A percentile compares a stretch with the other conserved stretches of the same genome.
These are phyloP conservation scores for Fragum sueziense DNA, from an alignment of 2,888 invertebrate genomes.

Conservation along the genomic window DNA sequence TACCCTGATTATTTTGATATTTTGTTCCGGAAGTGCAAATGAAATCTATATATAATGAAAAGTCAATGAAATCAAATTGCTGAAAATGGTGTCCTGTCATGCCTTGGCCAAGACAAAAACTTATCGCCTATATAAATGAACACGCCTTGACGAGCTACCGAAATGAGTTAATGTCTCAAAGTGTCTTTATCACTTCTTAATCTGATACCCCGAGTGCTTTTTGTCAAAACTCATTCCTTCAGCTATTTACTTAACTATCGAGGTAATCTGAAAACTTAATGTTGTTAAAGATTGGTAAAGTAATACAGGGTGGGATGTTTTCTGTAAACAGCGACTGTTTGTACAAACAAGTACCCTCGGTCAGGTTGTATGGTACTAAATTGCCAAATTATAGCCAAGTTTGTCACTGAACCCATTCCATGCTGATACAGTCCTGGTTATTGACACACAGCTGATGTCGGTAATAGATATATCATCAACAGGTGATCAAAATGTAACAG, in stretches of 20 bases:
- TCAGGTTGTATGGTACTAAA: conserved; percentile 57
- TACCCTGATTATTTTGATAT: no score
- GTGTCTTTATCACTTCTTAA: conserved; percentile 20
- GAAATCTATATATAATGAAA: no score
- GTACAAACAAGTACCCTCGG: conserved; percentile 55
- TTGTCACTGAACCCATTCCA: conserved; percentile 21
- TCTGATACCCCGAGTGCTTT: conserved; percentile 10
- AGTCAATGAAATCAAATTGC: no score
- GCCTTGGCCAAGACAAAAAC: no score
- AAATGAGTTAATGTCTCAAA: conserved; percentile 1
- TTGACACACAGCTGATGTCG: no score
- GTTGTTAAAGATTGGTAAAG: conserved; percentile 32
- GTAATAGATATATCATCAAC: no score
- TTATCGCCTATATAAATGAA: no score
- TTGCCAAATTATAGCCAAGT: conserved; percentile 55
- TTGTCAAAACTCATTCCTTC: conserved; percentile 7
- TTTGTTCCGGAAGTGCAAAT: no score
- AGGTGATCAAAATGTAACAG: no score
- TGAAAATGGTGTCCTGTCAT: no score
- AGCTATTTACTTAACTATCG: conserved; percentile 5
- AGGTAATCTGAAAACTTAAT: conserved; percentile 5
- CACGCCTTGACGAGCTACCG: no score
- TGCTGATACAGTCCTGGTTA: not conserved
- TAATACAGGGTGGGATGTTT: conserved; percentile 63
- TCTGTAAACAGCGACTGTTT: conserved; percentile 58